Evolutionary conservation across 64 coral and sea anemone genomes (phyloP), one percentile per base, ranked within the genome.

Genomic region (Montipora sp.): DNA sequence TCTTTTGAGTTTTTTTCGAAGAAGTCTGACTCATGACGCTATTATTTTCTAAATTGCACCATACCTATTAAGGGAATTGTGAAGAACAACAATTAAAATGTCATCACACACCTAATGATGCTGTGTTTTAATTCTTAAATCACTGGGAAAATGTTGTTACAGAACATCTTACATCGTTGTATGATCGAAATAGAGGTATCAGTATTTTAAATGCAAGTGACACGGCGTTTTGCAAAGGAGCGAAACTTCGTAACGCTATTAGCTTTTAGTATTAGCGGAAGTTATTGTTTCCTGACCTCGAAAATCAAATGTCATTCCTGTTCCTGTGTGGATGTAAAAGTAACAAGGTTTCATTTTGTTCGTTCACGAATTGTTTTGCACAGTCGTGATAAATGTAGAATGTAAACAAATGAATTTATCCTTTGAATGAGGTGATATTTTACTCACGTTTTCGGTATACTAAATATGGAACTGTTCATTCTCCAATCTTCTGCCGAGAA

Each of bases 1-100:
- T 63, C 9, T 12, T 63, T 63, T 63, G 9, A 63, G 60, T 63
- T 14, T 14, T 63, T 3, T 2, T 63, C 14, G 9, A 63, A 12
- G 11, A 63, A 63, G 3, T 12, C 60, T 11, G 13, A 57, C 11
- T 57, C 53, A 8, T 57, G 53, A 16, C 9, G 13, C 19, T 59
- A 51, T 71, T 47, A 20, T 47, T 46, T 71, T 7, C 16, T 9
- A 7, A 72, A 50, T 48, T 20, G 44, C 16, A 13, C 10, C 59
- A 83, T 85, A 78, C 81, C 24, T 61, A 59, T 82, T 44, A 58
- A 85, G 82, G 82, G 71, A 85, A 72, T 85, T 68, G 63, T 71
- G 66, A 7, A 36, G 45, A 45, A 85, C 44, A 46, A 23, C 21
- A 20, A 3, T 6, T 5, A 83, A 83, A 66, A 48, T 47, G 13